A percentile compares a stretch with the other conserved stretches of the same genome.
Conservation (phyloP, 2,797 vertebrate species). For the Gobionotothen gibberifrons region DNA sequence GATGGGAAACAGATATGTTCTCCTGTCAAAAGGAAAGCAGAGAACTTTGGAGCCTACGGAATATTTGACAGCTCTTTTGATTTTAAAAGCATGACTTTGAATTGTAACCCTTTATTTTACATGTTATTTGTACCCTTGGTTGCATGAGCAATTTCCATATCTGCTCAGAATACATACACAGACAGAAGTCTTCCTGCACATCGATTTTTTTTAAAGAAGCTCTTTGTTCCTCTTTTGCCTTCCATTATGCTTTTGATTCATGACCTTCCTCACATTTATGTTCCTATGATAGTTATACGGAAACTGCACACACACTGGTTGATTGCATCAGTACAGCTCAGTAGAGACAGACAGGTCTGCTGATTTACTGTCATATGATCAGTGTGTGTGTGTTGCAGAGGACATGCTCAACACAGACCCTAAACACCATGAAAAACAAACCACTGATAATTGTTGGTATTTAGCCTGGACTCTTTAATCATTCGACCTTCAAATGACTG, state of each 20-base stretch:
- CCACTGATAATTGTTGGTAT: background rate
- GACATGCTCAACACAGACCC: constrained; percentile 4
- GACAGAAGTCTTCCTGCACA: background rate
- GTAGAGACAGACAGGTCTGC: constrained; percentile 35
- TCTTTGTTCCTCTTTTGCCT: constrained; percentile 41
- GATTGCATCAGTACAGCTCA: constrained; percentile 20
- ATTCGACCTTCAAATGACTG: background rate
- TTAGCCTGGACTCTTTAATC: background rate
- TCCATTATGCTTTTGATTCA: constrained; percentile 1
- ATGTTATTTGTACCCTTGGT: background rate
- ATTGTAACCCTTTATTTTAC: background rate
- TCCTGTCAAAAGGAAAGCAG: background rate
- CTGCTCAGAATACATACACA: background rate
- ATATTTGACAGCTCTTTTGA: background rate
- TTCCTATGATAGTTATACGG: background rate
- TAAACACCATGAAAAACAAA: constrained; percentile 4
- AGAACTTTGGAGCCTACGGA: background rate
- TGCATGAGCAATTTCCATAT: background rate
- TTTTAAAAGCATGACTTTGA: background rate
- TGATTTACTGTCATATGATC: constrained; percentile 75
- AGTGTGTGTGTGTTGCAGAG: constrained; percentile 17
- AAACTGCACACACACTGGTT: constrained; percentile 13
- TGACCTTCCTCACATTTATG: constrained; percentile 34
- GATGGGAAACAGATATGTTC: background rate
- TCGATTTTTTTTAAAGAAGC: constrained; percentile 1